These are phyloP conservation scores for Girardia tigrina DNA, from an alignment of 2,888 invertebrate species.

Conservation along the genomic window DNA sequence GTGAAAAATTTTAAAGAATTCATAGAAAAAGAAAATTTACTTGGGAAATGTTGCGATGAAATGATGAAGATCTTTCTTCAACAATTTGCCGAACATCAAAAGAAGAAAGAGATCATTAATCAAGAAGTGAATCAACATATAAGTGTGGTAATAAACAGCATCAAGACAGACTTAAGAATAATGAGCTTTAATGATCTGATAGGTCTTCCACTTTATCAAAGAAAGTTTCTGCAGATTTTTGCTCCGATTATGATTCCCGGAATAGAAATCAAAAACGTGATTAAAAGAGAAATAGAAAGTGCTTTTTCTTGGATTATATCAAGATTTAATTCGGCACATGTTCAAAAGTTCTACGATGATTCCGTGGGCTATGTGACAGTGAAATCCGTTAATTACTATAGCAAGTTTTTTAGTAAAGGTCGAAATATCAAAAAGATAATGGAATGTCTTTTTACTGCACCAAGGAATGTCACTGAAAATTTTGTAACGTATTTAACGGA, in stretches of 20 bases:
- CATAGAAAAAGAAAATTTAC: neutral
- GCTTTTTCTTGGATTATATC: neutral
- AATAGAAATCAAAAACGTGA: neutral
- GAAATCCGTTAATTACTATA: neutral
- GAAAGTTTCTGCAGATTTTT: neutral
- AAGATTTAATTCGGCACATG: neutral
- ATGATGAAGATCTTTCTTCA: neutral
- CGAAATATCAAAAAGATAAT: neutral
- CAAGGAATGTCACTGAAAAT: neutral
- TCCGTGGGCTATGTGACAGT: neutral
- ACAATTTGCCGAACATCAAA: constrained; percentile 11
- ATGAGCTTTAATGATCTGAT: neutral
- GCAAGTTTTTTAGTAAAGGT: neutral
- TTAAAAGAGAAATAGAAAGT: neutral
- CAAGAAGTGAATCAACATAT: neutral
- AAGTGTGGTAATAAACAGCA: neutral
- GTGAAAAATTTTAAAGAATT: neutral
- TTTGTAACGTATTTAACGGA: neutral
- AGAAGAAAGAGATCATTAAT: neutral
- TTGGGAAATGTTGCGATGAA: neutral
- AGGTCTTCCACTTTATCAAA: neutral
- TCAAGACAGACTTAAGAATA: neutral
- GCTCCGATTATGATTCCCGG: neutral
- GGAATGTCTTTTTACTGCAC: neutral
- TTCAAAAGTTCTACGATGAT: neutral